Percentiles rank a stretch among this genome's conserved stretches.
Conservation (phyloP, 2,797 vertebrate species). For the Botia almorhae region DNA sequence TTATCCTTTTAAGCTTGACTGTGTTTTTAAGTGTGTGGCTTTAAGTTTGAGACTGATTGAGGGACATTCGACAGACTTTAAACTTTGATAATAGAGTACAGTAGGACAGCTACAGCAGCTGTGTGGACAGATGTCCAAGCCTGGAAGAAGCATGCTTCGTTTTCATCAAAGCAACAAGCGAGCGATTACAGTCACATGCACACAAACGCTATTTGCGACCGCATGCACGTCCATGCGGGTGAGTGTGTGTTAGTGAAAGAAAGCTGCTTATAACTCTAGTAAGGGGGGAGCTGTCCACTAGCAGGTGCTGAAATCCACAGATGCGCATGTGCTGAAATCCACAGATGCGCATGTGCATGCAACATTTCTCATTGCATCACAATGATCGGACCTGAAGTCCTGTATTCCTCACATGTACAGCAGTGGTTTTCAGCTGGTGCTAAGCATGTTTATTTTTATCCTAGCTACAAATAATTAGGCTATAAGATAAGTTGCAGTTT, state of each 20-base stretch:
- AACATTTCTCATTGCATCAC: background rate
- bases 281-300: constrained; percentile 69
- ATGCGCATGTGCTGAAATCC: too few species aligned
- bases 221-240: background rate
- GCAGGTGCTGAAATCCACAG: constrained; percentile 74
- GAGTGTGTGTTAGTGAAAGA: constrained; percentile 1
- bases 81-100: constrained; percentile 47
- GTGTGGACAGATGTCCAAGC: constrained; percentile 59
- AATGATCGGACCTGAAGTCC: background rate
- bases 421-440: background rate
- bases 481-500: background rate
- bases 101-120: constrained; percentile 52
- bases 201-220: too few species aligned
- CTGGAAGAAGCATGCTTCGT: constrained; percentile 8
- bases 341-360: constrained; percentile 39
- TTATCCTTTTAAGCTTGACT: constrained; percentile 32
- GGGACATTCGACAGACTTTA: constrained; percentile 31
- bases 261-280: constrained; percentile 13
- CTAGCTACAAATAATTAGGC: background rate
- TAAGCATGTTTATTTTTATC: background rate
- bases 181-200: background rate
- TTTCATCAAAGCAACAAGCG: constrained; percentile 48
- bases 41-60: constrained; percentile 21
- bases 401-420: background rate
- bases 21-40: constrained; percentile 29